Conservation (phyloP, 1,140 invertebrate genomes). For the Dendroctonus valens region DNA sequence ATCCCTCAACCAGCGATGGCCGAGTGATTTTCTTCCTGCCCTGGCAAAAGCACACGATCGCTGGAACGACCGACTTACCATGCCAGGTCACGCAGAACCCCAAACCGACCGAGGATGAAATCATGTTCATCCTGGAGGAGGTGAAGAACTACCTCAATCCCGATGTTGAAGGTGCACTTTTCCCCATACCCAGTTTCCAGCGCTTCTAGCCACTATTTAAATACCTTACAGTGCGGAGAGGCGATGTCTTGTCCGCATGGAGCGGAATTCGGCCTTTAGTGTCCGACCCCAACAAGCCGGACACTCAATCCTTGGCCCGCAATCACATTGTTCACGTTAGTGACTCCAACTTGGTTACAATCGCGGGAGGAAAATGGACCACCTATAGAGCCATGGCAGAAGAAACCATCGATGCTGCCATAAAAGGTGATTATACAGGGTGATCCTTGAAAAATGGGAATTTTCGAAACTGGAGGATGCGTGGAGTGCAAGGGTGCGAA, state of each 20-base stretch:
- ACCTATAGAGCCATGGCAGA: slow-evolving; percentile 96
- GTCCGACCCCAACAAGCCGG: slow-evolving; percentile 92
- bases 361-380: slow-evolving; percentile 99
- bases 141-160: slow-evolving; percentile 95
- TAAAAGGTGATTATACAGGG: slow-evolving; percentile 60
- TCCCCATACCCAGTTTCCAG: not conserved
- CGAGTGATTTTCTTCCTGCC: slow-evolving; percentile 98
- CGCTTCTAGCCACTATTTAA: not conserved
- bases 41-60: slow-evolving; percentile 94
- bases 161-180: slow-evolving; percentile 81
- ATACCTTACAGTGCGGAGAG: slow-evolving; percentile 74
- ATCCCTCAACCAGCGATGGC: slow-evolving; percentile 96
- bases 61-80: slow-evolving; percentile 95
- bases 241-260: slow-evolving; percentile 98
- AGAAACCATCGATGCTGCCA: slow-evolving; percentile 92
- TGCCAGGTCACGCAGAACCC: slow-evolving; percentile 93
- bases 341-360: slow-evolving; percentile 86
- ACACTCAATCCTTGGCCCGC: slow-evolving; percentile 95
- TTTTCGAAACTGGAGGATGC: no score
- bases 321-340: slow-evolving; percentile 99
- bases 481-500: no score
- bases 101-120: slow-evolving; percentile 94
- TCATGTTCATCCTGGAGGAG: slow-evolving; percentile 96
- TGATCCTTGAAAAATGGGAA: no score
- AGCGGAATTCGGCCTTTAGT: slow-evolving; percentile 96